Base-by-base conservation (phyloP, 2,113 vertebrate genomes). In the Orientallactaga bullata region DNA sequence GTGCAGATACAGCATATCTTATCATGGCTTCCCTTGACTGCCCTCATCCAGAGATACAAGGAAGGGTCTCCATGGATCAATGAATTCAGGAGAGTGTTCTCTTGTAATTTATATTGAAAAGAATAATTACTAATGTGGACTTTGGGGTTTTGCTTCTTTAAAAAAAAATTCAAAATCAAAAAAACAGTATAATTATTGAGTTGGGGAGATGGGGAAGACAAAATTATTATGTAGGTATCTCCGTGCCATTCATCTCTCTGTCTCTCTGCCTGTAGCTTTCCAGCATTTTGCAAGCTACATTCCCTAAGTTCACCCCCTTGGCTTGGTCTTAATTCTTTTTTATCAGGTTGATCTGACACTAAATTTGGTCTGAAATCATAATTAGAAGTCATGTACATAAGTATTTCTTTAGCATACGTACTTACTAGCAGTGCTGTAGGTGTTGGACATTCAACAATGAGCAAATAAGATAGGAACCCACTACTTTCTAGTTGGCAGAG, bases 291-390 rank as follows among this genome's bases (percentile, higher is more conserved):
- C 24, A 74, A 95, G 85, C 16, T 20, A 12, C 68, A 26, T 85
- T 90, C 10, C 77, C 39, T 26, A 21, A 71, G 42, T 72, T 28
- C 7, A 68, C 24, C 9, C 24, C 26, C 68, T 87, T 88, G 55
- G 71, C 47, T 88, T 32, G 47, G 18, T 80, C 73, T 77, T 69
- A 71, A 66, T 77, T 55, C 20, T 37, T 85, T 96, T 85, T 60
- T 55, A 42, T 91, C 28, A 39, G 55, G 21, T 91, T 94, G 42
- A 35, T 71, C 88, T 55, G 63, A 84, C 17, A 37, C 20, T 30
- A 63, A 80, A 35, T 69, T 81, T 76, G 79, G 32, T 74, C 23
- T 72, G 17, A 93, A 93, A 61, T 93, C 47, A 68, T 51, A 88
- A 20, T 92, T 73, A 60, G 0, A 85, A 69, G 51, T 79, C 39